phyloP scores from a whole-genome alignment of 1,140 invertebrate genomes.

The Trachymyrmex septentrionalis region DNA sequence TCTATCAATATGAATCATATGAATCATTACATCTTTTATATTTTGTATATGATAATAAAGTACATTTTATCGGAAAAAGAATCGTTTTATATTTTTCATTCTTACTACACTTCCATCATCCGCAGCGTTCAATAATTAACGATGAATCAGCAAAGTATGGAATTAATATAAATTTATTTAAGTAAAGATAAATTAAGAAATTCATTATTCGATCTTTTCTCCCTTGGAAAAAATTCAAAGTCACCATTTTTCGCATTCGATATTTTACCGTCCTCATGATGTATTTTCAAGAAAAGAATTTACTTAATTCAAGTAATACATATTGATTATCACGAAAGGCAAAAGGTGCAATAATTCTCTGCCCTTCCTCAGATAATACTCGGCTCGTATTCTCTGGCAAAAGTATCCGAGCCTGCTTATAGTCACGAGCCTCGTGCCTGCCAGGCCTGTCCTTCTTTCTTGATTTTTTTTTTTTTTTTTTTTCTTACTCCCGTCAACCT shows the following conservation, averaged over 20 bases:
- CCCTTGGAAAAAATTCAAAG: neutral
- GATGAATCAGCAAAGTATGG: neutral
- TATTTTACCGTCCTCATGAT: neutral
- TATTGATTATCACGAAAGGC: neutral
- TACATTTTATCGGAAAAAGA: neutral
- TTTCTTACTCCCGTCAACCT: constrained; percentile 39
- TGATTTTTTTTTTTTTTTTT: constrained; percentile 35
- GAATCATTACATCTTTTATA: neutral
- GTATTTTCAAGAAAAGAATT: constrained; percentile 23
- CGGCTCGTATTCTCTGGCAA: neutral
- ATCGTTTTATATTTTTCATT: neutral
- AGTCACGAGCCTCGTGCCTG: constrained; percentile 33
- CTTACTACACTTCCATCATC: neutral
- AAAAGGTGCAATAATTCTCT: constrained; percentile 6
- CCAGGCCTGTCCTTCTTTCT: constrained; percentile 23
- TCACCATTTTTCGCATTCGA: neutral
- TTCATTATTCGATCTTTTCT: neutral
- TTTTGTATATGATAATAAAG: too few relatives aligned
- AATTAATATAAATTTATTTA: neutral
- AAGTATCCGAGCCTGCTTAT: neutral
- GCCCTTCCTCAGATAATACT: neutral
- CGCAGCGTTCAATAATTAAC: neutral
- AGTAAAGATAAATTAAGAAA: neutral
- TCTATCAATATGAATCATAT: neutral
- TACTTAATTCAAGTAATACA: neutral